Evolutionary conservation across 2,113 vertebrate species (phyloP).

Genomic region (Herpetotheres cachinnans): DNA sequence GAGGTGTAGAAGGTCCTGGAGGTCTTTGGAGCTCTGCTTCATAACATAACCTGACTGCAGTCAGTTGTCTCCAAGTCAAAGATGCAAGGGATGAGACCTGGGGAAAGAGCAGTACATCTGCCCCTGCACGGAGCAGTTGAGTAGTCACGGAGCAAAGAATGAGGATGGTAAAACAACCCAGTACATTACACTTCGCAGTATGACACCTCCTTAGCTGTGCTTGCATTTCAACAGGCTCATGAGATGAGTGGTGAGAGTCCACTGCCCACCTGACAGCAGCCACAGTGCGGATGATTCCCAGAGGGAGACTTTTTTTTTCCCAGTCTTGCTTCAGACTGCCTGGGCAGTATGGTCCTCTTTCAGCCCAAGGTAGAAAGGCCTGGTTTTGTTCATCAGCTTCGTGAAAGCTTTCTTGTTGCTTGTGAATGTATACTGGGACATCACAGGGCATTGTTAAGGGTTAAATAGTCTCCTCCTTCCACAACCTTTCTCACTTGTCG

Average conservation of each 20-base stretch:
- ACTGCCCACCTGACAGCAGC: background rate
- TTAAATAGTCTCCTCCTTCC: background rate
- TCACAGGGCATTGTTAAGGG: background rate
- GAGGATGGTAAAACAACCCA: background rate
- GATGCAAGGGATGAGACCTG: background rate
- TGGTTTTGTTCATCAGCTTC: background rate
- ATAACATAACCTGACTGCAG: background rate
- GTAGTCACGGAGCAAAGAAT: background rate
- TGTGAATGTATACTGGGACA: background rate
- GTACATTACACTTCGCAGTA: background rate
- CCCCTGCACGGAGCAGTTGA: background rate
- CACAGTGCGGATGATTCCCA: background rate
- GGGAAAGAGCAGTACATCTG: background rate
- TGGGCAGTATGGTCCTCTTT: background rate
- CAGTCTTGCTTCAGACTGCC: background rate
- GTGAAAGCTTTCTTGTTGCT: background rate
- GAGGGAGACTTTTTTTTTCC: background rate
- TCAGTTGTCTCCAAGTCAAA: background rate
- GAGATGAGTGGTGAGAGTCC: background rate
- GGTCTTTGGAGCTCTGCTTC: background rate
- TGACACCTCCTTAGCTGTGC: background rate
- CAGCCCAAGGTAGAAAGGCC: background rate
- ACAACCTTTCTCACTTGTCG: accelerated
- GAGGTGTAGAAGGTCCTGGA: background rate
- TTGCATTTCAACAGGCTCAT: background rate